A percentile compares a stretch with the other conserved stretches of the same genome.
phyloP scores from a whole-genome alignment of 1,140 invertebrate species.

The Macrobrachium nipponense region DNA sequence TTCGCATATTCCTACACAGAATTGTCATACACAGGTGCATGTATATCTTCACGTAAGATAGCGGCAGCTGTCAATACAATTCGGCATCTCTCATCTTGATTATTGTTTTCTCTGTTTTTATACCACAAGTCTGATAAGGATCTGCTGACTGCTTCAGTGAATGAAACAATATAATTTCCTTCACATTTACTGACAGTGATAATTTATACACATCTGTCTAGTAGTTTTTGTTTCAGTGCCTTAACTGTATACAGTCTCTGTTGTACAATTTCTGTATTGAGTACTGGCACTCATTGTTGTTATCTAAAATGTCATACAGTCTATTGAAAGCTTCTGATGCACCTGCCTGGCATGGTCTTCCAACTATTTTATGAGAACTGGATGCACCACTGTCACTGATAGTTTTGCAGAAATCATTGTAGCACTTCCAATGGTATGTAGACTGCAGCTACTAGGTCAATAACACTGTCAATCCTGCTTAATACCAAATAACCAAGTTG shows the following conservation, averaged over 20 bases:
- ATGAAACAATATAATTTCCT: slow-evolving; percentile 22
- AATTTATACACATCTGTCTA: not conserved
- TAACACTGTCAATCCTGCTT: too few relatives aligned
- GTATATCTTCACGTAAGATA: slow-evolving; percentile 34
- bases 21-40: slow-evolving; percentile 22
- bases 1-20: slow-evolving; percentile 8
- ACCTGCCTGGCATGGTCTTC: slow-evolving; percentile 24
- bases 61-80: slow-evolving; percentile 12
- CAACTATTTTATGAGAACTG: slow-evolving; percentile 15
- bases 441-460: too few relatives aligned
- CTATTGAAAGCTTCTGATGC: too few relatives aligned
- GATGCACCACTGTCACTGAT: not conserved
- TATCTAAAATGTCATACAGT: not conserved
- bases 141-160: slow-evolving; percentile 16
- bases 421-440: not conserved
- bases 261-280: slow-evolving; percentile 11
- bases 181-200: too few relatives aligned
- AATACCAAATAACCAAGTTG: too few relatives aligned
- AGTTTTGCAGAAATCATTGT: slow-evolving; percentile 24
- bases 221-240: slow-evolving; percentile 16
- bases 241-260: slow-evolving; percentile 22
- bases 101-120: slow-evolving; percentile 18
- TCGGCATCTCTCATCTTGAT: slow-evolving; percentile 11
- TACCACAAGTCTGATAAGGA: too few relatives aligned
- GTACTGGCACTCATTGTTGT: not conserved